Conservation (phyloP, 2,888 invertebrate genomes). For the Pachymerium ferrugineum region DNA sequence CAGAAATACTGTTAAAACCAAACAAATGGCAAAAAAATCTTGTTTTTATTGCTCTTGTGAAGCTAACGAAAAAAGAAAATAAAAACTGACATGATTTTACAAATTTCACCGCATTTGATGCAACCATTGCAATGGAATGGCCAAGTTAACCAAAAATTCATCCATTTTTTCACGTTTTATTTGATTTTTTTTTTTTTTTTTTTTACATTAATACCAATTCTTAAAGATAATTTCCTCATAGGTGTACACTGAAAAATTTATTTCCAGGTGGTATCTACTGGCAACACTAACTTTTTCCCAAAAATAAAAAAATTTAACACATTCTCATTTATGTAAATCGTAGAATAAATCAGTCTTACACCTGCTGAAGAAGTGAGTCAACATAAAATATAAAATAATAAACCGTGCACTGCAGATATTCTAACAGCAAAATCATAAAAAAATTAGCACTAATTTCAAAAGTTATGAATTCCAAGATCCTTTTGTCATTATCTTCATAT, state of each 20-base stretch:
- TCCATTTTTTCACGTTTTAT: no score
- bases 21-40: neutral
- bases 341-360: neutral
- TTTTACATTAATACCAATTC: no score
- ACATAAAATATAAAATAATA: neutral
- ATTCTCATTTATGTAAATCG: neutral
- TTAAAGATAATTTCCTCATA: neutral
- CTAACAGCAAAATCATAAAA: constrained; percentile 15
- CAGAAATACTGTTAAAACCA: neutral
- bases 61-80: no score
- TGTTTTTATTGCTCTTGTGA: no score
- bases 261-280: constrained; percentile 30
- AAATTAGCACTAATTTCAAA: constrained; percentile 24
- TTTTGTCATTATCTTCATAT: constrained; percentile 11
- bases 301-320: neutral
- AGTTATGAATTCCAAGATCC: neutral
- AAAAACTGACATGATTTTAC: neutral
- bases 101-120: constrained; percentile 12
- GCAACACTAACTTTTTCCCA: constrained; percentile 1
- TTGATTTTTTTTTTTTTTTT: no score
- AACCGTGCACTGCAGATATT: constrained; percentile 3
- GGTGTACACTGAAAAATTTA: neutral
- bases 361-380: neutral
- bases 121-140: neutral
- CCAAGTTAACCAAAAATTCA: neutral